Conservation (phyloP, 2,797 vertebrate species). For the Pangasius djambal region DNA sequence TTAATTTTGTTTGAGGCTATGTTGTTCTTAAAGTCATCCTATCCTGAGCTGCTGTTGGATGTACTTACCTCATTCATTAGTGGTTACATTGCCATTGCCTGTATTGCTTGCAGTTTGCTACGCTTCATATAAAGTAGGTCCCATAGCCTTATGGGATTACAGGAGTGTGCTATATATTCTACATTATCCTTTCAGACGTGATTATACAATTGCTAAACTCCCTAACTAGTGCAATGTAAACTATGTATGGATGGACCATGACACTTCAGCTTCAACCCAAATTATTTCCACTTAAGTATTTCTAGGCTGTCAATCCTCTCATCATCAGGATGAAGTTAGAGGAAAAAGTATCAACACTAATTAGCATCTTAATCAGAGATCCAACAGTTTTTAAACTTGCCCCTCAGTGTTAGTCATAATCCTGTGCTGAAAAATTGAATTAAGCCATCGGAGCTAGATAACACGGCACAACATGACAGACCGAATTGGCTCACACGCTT, state of each 20-base stretch:
- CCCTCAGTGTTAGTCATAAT: constrained; percentile 43
- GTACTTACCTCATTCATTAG: background rate
- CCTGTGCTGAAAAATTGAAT: constrained; percentile 47
- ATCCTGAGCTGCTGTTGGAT: background rate
- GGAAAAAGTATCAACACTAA: constrained; percentile 16
- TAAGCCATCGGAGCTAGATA: constrained; percentile 29
- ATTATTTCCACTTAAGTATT: background rate
- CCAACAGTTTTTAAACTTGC: constrained; percentile 1
- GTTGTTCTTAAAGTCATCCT: background rate
- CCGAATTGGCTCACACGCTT: constrained; percentile 40
- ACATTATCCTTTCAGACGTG: background rate
- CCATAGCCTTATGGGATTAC: background rate
- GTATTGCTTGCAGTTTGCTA: background rate
- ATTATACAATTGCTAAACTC: background rate
- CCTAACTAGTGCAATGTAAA: background rate
- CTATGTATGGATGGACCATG: background rate
- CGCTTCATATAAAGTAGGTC: background rate
- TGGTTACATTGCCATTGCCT: background rate
- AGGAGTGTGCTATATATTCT: background rate
- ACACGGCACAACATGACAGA: constrained; percentile 28
- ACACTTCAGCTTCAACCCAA: background rate
- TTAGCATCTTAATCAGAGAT: constrained; percentile 28
- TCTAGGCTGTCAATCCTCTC: background rate
- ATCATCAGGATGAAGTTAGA: background rate
- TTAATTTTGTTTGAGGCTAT: background rate